Conservation (phyloP, 1,140 invertebrate species). For the Reticulitermes speratus region DNA sequence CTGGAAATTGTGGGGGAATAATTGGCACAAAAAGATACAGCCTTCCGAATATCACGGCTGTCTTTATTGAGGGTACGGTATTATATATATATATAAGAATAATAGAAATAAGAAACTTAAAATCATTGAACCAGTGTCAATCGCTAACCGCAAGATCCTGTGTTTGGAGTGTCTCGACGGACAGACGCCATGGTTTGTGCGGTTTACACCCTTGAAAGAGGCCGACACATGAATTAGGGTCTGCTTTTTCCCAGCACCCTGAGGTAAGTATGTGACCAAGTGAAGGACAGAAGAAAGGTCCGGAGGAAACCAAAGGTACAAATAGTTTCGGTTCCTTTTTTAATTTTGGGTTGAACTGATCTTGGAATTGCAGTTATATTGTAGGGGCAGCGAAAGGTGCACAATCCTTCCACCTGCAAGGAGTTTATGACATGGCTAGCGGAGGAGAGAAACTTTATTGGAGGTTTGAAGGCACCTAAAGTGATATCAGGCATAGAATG, state of each 20-base stretch:
- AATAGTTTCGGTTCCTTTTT: background rate
- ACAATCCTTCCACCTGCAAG: too few species aligned
- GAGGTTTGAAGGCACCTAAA: background rate
- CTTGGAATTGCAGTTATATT: background rate
- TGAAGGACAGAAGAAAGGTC: background rate
- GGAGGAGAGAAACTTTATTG: background rate
- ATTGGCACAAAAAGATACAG: slow-evolving; percentile 21
- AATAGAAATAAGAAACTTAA: background rate
- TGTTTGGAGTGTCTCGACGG: background rate
- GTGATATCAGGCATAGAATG: background rate
- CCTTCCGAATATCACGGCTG: background rate
- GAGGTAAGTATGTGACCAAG: background rate
- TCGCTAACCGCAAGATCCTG: too few species aligned
- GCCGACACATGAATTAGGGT: background rate
- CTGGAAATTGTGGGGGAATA: slow-evolving; percentile 13
- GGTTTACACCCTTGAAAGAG: background rate
- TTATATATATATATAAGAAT: too few species aligned
- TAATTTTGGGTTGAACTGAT: slow-evolving; percentile 1
- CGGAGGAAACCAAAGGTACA: background rate
- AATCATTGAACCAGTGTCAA: background rate
- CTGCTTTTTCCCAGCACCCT: background rate
- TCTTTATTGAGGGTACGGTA: background rate
- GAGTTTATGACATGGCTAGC: background rate
- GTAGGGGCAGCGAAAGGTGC: background rate
- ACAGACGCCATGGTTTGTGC: background rate